A percentile compares a stretch with the other conserved stretches of the same genome.
phyloP scores from a whole-genome alignment of 2,797 vertebrate genomes.

The Coendou prehensilis region DNA sequence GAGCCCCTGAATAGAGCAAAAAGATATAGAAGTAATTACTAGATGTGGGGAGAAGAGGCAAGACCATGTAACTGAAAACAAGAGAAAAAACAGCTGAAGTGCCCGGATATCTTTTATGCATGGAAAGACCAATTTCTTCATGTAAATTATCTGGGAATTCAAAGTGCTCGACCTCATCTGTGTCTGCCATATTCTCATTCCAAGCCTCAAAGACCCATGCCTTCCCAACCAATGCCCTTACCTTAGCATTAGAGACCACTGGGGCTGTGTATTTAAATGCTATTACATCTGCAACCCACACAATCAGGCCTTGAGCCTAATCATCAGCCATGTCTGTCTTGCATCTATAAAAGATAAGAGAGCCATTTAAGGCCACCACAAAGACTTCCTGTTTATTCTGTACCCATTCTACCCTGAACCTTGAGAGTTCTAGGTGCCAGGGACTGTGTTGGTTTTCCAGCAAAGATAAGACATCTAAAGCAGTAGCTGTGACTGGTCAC shows the following conservation, averaged over 20 bases:
- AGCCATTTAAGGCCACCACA: not conserved
- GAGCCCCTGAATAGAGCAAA: too few species aligned
- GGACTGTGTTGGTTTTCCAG: not conserved
- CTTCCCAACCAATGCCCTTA: not conserved
- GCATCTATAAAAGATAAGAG: slow-evolving; percentile 70
- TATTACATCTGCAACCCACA: not conserved
- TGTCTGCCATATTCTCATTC: not conserved
- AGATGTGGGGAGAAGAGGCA: not conserved
- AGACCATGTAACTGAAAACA: not conserved
- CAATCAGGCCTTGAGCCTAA: slow-evolving; percentile 23
- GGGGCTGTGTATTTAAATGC: slow-evolving; percentile 10
- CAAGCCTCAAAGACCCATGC: not conserved
- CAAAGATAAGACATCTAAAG: not conserved
- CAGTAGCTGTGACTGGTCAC: not conserved
- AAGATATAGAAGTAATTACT: not conserved
- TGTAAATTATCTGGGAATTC: not conserved
- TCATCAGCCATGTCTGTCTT: not conserved
- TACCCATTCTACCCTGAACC: not conserved
- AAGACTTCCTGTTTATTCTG: not conserved
- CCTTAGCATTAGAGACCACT: slow-evolving; percentile 32
- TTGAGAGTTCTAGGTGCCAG: not conserved
- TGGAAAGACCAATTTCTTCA: slow-evolving; percentile 4
- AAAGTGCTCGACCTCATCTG: not conserved
- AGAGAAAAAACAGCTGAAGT: not conserved
- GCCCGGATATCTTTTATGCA: not conserved